Conservation (phyloP, 30 jellyfish, hydroid and myxozoan genomes). For the Sanderia malayensis region DNA sequence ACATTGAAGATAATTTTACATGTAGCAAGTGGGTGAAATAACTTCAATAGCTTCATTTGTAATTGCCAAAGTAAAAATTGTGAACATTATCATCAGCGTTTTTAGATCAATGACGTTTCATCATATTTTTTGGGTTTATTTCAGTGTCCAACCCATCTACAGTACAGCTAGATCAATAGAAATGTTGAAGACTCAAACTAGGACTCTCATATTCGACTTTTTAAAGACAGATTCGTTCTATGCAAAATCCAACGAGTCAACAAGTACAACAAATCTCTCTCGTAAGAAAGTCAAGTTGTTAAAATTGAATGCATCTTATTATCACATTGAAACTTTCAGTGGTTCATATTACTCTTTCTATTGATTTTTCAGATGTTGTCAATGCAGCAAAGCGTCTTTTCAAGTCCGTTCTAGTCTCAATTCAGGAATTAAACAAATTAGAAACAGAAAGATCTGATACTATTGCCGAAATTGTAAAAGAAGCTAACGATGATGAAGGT, state of each 20-base stretch:
- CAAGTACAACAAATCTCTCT: too few species aligned
- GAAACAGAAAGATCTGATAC: not conserved
- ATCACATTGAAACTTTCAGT: too few species aligned
- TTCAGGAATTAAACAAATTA: conserved; percentile 22
- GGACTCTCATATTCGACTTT: not conserved
- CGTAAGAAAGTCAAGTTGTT: too few species aligned
- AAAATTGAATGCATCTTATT: too few species aligned
- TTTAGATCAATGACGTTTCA: too few species aligned
- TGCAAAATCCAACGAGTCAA: too few species aligned
- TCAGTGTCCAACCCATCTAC: not conserved
- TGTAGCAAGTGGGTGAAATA: not conserved
- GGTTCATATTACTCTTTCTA: too few species aligned
- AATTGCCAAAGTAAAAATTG: too few species aligned
- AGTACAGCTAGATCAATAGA: not conserved
- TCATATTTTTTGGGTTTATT: not conserved
- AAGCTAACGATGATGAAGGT: not conserved
- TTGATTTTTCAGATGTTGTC: too few species aligned
- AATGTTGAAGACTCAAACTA: not conserved
- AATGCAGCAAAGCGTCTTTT: conserved; percentile 31
- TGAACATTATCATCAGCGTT: too few species aligned
- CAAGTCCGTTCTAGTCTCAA: conserved; percentile 30
- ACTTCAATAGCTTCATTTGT: too few species aligned
- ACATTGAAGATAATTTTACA: not conserved
- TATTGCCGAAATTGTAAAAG: not conserved
- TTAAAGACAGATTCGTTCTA: too few species aligned